phyloP scores from a whole-genome alignment of 1,140 invertebrate species.

The Drosophila mojavensis region DNA sequence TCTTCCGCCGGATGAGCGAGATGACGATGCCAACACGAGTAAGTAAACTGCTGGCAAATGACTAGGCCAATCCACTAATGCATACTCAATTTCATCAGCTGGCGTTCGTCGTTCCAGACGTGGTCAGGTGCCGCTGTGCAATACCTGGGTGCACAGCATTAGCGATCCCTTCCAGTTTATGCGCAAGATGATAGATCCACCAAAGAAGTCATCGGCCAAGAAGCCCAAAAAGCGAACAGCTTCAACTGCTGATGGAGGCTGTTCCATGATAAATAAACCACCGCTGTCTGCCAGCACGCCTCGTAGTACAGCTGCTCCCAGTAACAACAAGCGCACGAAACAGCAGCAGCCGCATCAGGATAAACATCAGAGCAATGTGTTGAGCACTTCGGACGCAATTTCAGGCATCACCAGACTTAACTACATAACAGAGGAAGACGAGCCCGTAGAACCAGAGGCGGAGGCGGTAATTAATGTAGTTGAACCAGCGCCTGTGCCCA shows the following conservation, averaged over 20 bases:
- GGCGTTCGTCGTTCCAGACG: conserved; percentile 63
- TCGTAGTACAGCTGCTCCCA: background rate
- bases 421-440: background rate
- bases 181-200: background rate
- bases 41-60: conserved; percentile 8
- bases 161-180: conserved; percentile 43
- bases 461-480: too few species aligned
- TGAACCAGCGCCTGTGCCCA: background rate
- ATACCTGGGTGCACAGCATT: conserved; percentile 46
- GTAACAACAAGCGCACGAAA: background rate
- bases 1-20: background rate
- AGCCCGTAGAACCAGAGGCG: background rate
- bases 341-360: background rate
- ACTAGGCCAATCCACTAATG: background rate
- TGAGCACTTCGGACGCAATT: background rate
- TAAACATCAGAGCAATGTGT: background rate
- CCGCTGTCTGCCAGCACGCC: conserved; percentile 36
- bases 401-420: conserved; percentile 16
- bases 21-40: conserved; percentile 32
- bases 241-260: background rate
- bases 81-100: background rate
- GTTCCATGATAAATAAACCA: background rate
- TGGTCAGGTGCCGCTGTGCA: conserved; percentile 61
- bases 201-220: background rate
- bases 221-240: conserved; percentile 9